Evolutionary conservation across 2,797 vertebrate genomes (phyloP), one percentile per base, ranked within the genome.

Genomic region (Discoglossus pictus): DNA sequence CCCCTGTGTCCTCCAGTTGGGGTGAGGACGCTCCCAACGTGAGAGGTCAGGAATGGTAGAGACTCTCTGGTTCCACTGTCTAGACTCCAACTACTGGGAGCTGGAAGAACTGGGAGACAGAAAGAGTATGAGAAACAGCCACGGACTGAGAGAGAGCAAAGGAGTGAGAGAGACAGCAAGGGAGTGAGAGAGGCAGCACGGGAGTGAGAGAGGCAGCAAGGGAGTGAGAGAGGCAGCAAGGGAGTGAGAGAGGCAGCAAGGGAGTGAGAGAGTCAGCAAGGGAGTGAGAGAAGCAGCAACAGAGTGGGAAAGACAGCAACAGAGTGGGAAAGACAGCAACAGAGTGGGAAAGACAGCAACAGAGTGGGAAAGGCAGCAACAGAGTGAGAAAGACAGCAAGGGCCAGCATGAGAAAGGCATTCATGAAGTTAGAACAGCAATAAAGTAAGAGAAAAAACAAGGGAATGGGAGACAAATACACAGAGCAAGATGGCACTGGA

Each of bases 11-110:
- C 93, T 74, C 95, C 91, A 52, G 94, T 93, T 72, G 96, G 94
- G 79, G 90, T 91, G 78, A 93, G 87, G 73, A 88, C 89, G 72
- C 82, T 91, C 85, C 93, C 94, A 78, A 82, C 83, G 50, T 94
- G 93, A 71, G 89, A 80, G 36, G 90, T 87, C 74, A 93, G 89
- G 88, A 93, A 93, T 67, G 92, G 92, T 79, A 93, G 86, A 44
- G 88, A 83, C 74, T 95, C 93, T 77, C 84, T 87, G 81, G 90
- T 93, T 47, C 92, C 91, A 18, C 94, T 97, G 85, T 98, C 97
- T 84, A 98, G 86, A 87, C 92, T 95, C 97, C 95, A 99, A 88
- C 93, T 95, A 83, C 92, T 94, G 78, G 94, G 91, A 55, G 92
- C 81, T 74, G 88, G 91, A 74, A 95, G 92, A 83, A 96, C 93